These are phyloP conservation scores for Phymastichus coffea DNA, from an alignment of 1,140 invertebrate species.

Conservation along the genomic window DNA sequence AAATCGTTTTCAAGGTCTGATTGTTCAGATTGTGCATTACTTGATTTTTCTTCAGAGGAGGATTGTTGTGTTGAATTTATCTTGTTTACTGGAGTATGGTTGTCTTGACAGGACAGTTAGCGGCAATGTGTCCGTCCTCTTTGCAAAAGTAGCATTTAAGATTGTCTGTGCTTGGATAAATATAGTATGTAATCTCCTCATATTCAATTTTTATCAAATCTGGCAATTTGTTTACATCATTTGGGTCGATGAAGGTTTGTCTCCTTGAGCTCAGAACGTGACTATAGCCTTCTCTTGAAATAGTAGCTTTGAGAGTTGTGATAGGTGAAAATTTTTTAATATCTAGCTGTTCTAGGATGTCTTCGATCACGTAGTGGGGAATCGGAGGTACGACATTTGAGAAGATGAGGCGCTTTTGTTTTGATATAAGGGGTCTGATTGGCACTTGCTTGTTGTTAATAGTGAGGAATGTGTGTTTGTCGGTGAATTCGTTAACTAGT, in stretches of 20 bases:
- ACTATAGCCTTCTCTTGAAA: no score
- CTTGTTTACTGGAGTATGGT: no score
- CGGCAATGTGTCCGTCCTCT: slow-evolving; percentile 8
- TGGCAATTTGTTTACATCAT: slow-evolving; percentile 10
- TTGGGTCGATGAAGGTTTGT: no score
- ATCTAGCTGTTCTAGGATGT: background rate
- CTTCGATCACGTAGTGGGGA: slow-evolving; percentile 3
- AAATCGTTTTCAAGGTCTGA: no score
- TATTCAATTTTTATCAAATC: no score
- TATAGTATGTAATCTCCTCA: background rate
- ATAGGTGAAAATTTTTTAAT: background rate
- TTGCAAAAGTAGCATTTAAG: slow-evolving; percentile 19
- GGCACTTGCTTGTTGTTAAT: background rate
- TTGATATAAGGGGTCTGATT: background rate
- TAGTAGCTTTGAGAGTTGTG: background rate
- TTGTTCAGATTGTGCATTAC: no score
- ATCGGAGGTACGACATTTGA: slow-evolving; percentile 5
- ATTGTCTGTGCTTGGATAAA: background rate
- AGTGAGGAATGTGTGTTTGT: background rate
- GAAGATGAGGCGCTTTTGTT: background rate
- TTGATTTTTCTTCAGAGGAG: no score
- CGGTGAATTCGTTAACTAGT: background rate
- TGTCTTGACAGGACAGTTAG: background rate
- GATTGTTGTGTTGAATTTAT: no score
- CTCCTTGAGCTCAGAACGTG: no score